Evolutionary conservation across 2,888 invertebrate genomes (phyloP), one percentile per base, ranked within the genome.

Genomic region (Lasius platythorax): DNA sequence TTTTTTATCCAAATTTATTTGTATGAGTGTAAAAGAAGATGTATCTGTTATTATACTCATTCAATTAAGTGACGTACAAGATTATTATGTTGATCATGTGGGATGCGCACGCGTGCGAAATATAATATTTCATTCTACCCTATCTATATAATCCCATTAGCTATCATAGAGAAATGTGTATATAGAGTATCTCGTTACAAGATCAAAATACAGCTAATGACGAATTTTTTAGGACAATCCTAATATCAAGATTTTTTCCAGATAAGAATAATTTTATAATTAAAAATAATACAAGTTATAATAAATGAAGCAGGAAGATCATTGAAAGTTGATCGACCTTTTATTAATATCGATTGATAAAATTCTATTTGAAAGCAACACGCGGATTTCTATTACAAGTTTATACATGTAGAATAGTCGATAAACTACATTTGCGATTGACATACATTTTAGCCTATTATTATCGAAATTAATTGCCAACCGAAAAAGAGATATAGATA

Each of bases 141-240:
- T 67, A 15, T 50, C 18, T 50, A 50, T 50, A 8, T n/a, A 50
- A 50, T 50, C 8, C 28, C 5, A 28, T 76, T 76, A 66, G 67
- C 11, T 66, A n/a, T 43, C 18, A 9, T 63, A 63, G 15, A 23
- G 33, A 15, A 56, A 23, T 5, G 6, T n/a, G 18, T 74, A 23
- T 75, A 75, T 15, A 33, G 12, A 64, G 11, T 46, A 64, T 46
- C 63, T 75, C 18, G 9, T 64, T 75, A 18, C 15, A 64, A 43
- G 30, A 63, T 63, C 3, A 33, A 18, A 33, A 6, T 63, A 43
- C 1, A 53, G 9, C n/a, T 43, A 63, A 63, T 74, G 11, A 46
- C 2, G 15, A 64, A 40, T 73, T 73, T 15, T 2, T 15, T 72
- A 56, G 23, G n/a, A 70, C 12, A 11, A 40, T 23, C n/a, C 2